Conservation (phyloP, 2,888 invertebrate species). For the Cantharis nigra region DNA sequence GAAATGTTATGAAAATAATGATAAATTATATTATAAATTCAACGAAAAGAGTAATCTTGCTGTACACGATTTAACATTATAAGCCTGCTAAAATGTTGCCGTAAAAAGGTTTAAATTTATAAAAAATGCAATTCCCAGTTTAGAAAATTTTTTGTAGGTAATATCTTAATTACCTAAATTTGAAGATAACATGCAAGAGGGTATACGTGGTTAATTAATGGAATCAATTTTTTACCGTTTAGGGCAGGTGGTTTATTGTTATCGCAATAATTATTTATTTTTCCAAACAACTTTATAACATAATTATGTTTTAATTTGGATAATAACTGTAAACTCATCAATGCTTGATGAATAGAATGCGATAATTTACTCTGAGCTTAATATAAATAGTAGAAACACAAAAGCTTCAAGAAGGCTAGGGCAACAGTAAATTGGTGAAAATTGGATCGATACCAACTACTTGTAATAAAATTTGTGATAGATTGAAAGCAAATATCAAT, state of each 20-base stretch:
- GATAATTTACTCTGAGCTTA: neutral
- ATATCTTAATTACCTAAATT: neutral
- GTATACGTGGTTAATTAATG: neutral
- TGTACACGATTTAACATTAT: neutral
- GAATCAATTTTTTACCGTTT: neutral
- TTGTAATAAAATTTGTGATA: slow-evolving; percentile 11
- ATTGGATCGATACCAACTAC: slow-evolving; percentile 10
- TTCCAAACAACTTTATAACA: neutral
- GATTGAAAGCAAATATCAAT: neutral
- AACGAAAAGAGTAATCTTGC: neutral
- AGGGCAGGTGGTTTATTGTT: neutral
- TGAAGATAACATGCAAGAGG: neutral
- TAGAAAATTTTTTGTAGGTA: neutral
- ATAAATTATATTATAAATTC: neutral
- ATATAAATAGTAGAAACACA: slow-evolving; percentile 3
- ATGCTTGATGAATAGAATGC: neutral
- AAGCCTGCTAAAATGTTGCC: neutral
- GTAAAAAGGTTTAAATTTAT: neutral
- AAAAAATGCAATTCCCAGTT: neutral
- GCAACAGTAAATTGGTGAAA: slow-evolving; percentile 11
- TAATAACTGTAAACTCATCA: neutral
- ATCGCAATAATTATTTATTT: neutral
- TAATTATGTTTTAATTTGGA: neutral
- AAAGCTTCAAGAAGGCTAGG: slow-evolving; percentile 3
- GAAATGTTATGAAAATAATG: neutral